Evolutionary conservation across 2,113 vertebrate species (phyloP).

Genomic region (Indicator maculatus): DNA sequence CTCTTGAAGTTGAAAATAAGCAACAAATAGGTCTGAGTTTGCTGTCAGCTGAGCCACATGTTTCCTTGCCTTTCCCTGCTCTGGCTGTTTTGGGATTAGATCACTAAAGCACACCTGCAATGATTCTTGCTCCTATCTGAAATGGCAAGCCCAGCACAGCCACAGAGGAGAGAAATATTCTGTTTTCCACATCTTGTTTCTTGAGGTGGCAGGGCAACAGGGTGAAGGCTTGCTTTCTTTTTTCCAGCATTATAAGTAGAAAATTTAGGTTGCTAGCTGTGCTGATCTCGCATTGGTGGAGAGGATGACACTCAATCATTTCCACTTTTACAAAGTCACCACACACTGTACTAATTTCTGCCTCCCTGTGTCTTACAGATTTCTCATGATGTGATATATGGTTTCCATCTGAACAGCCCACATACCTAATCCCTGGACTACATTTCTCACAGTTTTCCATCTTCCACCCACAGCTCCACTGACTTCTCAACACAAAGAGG

Average conservation of each 20-base stretch:
- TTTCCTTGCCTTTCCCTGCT: not conserved
- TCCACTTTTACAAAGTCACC: not conserved
- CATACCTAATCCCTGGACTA: slow-evolving; percentile 72
- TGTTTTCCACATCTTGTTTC: not conserved
- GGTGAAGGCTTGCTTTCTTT: not conserved
- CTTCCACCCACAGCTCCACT: slow-evolving; percentile 76
- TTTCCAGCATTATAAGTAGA: not conserved
- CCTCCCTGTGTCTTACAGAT: slow-evolving; percentile 58
- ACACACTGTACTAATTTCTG: not conserved
- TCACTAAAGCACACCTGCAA: not conserved
- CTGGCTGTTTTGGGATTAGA: not conserved
- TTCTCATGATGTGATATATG: slow-evolving; percentile 56
- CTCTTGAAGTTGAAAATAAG: not conserved
- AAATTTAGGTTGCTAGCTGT: not conserved
- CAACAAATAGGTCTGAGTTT: not conserved
- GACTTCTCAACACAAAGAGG: slow-evolving; percentile 73
- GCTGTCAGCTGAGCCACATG: not conserved
- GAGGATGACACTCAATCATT: not conserved
- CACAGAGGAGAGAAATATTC: not conserved
- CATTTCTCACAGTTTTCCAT: slow-evolving; percentile 75
- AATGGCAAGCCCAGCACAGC: not conserved
- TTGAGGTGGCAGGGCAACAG: not conserved
- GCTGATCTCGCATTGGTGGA: not conserved
- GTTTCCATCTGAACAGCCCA: slow-evolving; percentile 68
- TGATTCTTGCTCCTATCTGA: not conserved